These are phyloP conservation scores for Andrena bucephala DNA, from an alignment of 2,888 invertebrate genomes.

Conservation along the genomic window DNA sequence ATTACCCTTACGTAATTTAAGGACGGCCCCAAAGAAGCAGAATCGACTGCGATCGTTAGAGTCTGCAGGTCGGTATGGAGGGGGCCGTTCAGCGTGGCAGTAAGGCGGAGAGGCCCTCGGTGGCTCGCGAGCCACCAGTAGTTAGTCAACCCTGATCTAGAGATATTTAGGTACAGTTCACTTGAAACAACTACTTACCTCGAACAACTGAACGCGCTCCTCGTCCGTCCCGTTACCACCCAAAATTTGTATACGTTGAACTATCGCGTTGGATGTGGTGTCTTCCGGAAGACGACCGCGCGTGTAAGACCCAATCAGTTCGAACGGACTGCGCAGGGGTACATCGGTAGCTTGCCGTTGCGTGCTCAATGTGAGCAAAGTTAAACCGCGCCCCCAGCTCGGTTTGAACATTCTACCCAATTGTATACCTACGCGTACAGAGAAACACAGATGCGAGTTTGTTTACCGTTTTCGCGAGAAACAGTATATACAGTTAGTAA, in stretches of 20 bases:
- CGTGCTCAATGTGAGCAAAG: slow-evolving; percentile 86
- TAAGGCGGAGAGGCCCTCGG: too few species aligned
- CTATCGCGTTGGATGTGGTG: slow-evolving; percentile 78
- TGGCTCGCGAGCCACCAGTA: too few species aligned
- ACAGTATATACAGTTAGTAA: neutral
- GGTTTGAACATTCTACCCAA: slow-evolving; percentile 89
- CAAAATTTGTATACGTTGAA: slow-evolving; percentile 82
- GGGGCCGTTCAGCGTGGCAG: too few species aligned
- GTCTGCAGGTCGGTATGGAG: too few species aligned
- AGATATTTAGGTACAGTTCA: neutral
- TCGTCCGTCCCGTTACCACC: slow-evolving; percentile 78
- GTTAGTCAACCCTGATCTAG: neutral
- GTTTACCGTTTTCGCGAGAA: neutral
- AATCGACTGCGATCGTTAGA: too few species aligned
- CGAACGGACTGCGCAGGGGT: slow-evolving; percentile 84
- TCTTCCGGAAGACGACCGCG: slow-evolving; percentile 79
- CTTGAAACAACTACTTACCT: slow-evolving; percentile 62
- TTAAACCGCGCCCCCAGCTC: slow-evolving; percentile 91
- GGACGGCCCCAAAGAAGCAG: too few species aligned
- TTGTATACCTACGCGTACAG: slow-evolving; percentile 75
- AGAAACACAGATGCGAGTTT: neutral
- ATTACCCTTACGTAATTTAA: too few species aligned
- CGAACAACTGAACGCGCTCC: slow-evolving; percentile 75
- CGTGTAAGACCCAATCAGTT: slow-evolving; percentile 77
- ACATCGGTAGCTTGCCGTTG: slow-evolving; percentile 82